Percentiles rank a stretch among this genome's conserved stretches.
Evolutionary conservation across 2,113 vertebrate species (phyloP).

Genomic region (Cercopithecus mona): DNA sequence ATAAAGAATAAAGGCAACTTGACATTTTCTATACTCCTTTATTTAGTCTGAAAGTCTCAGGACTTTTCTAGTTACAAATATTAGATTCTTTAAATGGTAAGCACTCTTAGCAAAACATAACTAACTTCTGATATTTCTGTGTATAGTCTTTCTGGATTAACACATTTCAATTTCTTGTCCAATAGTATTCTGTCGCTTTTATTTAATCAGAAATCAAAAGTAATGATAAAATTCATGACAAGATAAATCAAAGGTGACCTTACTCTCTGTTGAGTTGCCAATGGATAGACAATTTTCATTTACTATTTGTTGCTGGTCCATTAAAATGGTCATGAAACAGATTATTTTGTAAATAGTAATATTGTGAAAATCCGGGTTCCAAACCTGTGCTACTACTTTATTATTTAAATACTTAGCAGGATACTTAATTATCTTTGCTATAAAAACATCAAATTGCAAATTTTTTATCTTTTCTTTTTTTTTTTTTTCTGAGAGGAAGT

Average conservation of each 20-base stretch:
- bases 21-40: not conserved
- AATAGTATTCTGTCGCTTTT: not conserved
- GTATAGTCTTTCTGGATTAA: not conserved
- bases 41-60: not conserved
- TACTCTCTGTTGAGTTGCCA: not conserved
- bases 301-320: not conserved
- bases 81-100: slow-evolving; percentile 3
- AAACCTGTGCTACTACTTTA: not conserved
- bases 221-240: not conserved
- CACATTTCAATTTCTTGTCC: not conserved
- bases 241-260: not conserved
- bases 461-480: too few species aligned
- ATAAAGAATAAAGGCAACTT: not conserved
- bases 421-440: not conserved
- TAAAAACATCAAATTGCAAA: not conserved
- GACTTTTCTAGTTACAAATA: not conserved
- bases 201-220: slow-evolving; percentile 11
- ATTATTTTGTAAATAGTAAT: slow-evolving; percentile 1
- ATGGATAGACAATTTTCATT: not conserved
- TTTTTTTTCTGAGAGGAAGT: too few species aligned
- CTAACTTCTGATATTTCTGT: not conserved
- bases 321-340: not conserved
- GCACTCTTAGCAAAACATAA: not conserved
- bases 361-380: not conserved
- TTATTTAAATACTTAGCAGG: not conserved